phyloP scores from a whole-genome alignment of 1,140 invertebrate species.

The Cyphomyrmex costatus region DNA sequence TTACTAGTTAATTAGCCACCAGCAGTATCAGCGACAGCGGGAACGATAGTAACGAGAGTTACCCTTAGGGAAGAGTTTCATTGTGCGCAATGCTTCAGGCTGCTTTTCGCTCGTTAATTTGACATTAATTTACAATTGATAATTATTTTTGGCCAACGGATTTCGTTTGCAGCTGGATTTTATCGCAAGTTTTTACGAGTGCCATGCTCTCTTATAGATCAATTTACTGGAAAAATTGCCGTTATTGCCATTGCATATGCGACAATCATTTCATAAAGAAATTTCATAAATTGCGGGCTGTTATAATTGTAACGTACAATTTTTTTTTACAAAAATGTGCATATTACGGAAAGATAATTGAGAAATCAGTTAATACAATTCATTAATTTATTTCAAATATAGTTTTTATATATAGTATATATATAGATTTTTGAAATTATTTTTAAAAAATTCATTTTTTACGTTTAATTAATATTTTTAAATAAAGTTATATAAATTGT shows the following conservation, averaged over 20 bases:
- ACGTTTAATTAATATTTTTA: neutral
- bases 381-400: slow-evolving; percentile 9
- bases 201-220: neutral
- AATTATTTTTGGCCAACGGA: slow-evolving; percentile 74
- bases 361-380: neutral
- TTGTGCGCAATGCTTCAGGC: slow-evolving; percentile 67
- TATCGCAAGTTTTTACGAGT: slow-evolving; percentile 20
- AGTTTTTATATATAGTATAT: too few species aligned
- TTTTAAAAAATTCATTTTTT: neutral
- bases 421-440: neutral
- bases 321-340: slow-evolving; percentile 11
- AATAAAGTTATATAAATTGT: neutral
- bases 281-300: neutral
- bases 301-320: slow-evolving; percentile 22
- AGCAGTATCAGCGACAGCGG: slow-evolving; percentile 61
- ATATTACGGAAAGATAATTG: neutral
- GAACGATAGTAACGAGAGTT: slow-evolving; percentile 72
- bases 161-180: slow-evolving; percentile 40
- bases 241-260: slow-evolving; percentile 21
- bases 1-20: slow-evolving; percentile 83
- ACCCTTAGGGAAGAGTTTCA: slow-evolving; percentile 75
- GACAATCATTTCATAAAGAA: neutral
- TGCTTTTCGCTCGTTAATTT: slow-evolving; percentile 77
- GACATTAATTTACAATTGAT: slow-evolving; percentile 80
- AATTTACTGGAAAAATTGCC: slow-evolving; percentile 61